phyloP scores from a whole-genome alignment of 1,140 invertebrate genomes.

The Himalopsyche phryganea region DNA sequence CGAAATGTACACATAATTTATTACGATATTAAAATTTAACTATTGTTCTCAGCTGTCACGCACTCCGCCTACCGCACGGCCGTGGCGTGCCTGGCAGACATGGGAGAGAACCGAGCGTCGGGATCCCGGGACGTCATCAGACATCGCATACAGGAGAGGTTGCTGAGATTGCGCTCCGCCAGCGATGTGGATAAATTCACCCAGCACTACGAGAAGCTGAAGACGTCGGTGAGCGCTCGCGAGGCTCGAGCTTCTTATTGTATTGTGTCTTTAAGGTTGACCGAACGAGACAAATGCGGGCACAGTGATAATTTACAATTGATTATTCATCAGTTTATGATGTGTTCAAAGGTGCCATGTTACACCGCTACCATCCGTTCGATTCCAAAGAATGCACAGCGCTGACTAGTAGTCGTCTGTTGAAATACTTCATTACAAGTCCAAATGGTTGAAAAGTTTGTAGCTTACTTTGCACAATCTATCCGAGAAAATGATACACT shows the following conservation, averaged over 20 bases:
- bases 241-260: conserved; percentile 14
- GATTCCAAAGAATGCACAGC: no score
- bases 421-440: no score
- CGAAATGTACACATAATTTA: no score
- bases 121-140: conserved; percentile 44
- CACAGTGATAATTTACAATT: neutral
- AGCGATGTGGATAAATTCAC: conserved; percentile 48
- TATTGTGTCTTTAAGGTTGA: neutral
- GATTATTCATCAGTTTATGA: neutral
- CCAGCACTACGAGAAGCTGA: conserved; percentile 48
- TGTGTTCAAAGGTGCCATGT: no score
- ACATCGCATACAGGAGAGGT: conserved; percentile 43
- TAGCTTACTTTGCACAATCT: no score
- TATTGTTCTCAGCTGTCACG: conserved; percentile 7
- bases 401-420: no score
- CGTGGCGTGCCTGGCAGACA: conserved; percentile 45
- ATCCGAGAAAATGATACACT: no score
- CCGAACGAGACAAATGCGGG: neutral
- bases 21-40: no score
- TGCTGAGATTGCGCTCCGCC: conserved; percentile 37
- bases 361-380: neutral
- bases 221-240: conserved; percentile 47
- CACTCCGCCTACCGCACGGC: conserved; percentile 50
- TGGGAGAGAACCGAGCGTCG: conserved; percentile 36
- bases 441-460: no score